Percentiles rank a stretch among this genome's conserved stretches.
phyloP scores from a whole-genome alignment of 2,797 vertebrate species.

The Girardinus metallicus region DNA sequence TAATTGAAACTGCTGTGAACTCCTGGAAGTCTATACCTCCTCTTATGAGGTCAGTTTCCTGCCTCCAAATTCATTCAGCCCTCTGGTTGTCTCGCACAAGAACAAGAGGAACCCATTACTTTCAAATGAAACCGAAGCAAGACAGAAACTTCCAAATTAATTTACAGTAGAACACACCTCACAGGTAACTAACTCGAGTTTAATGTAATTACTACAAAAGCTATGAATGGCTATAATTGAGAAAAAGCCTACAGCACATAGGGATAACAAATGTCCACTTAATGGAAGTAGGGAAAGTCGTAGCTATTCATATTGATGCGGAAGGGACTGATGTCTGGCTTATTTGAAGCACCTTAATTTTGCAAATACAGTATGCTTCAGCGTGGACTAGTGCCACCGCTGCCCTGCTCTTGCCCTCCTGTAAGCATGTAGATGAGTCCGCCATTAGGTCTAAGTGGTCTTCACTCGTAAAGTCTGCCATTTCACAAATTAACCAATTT shows the following conservation, averaged over 20 bases:
- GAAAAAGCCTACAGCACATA: constrained; percentile 83
- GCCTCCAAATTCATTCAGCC: constrained; percentile 73
- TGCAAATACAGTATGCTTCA: constrained; percentile 57
- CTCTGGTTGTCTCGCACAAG: constrained; percentile 76
- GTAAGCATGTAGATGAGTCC: constrained; percentile 70
- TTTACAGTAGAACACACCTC: constrained; percentile 84
- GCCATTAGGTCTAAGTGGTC: constrained; percentile 78
- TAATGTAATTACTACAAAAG: constrained; percentile 85
- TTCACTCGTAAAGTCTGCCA: constrained; percentile 73
- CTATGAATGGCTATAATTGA: constrained; percentile 85
- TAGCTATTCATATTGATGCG: constrained; percentile 72
- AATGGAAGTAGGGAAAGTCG: constrained; percentile 79
- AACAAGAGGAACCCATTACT: constrained; percentile 75
- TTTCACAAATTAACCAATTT: constrained; percentile 80
- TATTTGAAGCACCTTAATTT: constrained; percentile 78
- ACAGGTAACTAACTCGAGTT: constrained; percentile 83
- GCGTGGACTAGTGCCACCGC: constrained; percentile 50
- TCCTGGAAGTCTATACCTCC: constrained; percentile 64
- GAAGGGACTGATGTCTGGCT: constrained; percentile 63
- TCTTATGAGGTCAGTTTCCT: constrained; percentile 72
- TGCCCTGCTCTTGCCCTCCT: constrained; percentile 66
- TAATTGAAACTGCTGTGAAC: constrained; percentile 74
- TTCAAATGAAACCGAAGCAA: constrained; percentile 80
- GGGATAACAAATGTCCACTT: constrained; percentile 81
- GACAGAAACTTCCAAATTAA: constrained; percentile 84